Base-by-base conservation (phyloP, 2,113 vertebrate species). In the Clarias gariepinus region DNA sequence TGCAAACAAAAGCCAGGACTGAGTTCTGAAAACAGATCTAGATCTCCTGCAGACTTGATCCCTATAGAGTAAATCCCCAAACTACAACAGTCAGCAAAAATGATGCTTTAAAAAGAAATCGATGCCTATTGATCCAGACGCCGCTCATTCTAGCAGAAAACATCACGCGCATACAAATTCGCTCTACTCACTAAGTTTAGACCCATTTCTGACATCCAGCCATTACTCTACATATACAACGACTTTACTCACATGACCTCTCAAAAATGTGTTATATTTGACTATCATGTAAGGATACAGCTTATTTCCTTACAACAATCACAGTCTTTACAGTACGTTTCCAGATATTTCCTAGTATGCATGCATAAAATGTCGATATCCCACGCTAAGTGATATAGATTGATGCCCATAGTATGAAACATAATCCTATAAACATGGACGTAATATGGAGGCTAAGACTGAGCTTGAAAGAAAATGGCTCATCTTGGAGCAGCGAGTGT, bases 41-140 rank as follows among this genome's bases (percentile, higher is more conserved):
- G 18, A 33, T n/a, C n/a, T n/a, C 23, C 83, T 3, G 23, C 55
- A 41, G 55, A 60, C 28, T 23, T 23, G 53, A 78, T 7, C 7
- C 9, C 11, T 69, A 30, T 69, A n/a, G n/a, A n/a, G n/a, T n/a
- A 30, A 8, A n/a, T 23, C 28, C 61, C 33, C 2, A 61, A 10
- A 74, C 60, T 74, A 3, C 36, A n/a, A 36, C 60, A 58, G 55
- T 84, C 83, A 76, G 83, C 83, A 84, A n/a, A 84, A 52, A n/a
- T 11, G 4, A 16, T 4, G 18, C 55, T 36, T 41, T 47, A 58
- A 36, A 78, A 41, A 33, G 33, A 79, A 64, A 79, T 80, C 84
- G 9, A 78, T 61, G 8, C 0, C 7, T 55, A 84, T 64, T 77
- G 77, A 58, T 55, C 61, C 13, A 0, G 30, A 30, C 19, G 9